Conservation (phyloP, 2,113 vertebrate genomes). For the Diphyllodes magnificus region DNA sequence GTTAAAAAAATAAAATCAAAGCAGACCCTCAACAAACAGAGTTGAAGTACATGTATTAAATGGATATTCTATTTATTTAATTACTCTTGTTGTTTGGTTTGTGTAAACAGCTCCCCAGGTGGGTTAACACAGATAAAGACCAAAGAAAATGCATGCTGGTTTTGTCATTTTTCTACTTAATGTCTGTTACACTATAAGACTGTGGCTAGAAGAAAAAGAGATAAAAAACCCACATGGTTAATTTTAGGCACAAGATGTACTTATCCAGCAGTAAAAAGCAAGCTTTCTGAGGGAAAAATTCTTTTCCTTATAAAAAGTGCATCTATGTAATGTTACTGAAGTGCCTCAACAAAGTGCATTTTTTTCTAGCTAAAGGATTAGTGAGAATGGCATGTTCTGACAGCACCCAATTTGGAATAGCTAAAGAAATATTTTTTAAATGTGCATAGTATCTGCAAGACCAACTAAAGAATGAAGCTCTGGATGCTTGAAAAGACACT, state of each 20-base stretch:
- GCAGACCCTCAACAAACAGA: rapidly evolving
- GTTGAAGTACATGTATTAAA: not conserved
- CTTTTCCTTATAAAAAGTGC: not conserved
- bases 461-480: not conserved
- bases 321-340: not conserved
- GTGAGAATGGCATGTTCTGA: not conserved
- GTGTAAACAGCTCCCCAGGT: not conserved
- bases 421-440: not conserved
- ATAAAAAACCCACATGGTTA: not conserved
- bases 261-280: not conserved
- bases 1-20: not conserved
- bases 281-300: not conserved
- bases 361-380: not conserved
- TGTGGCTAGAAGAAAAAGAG: not conserved
- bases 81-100: not conserved
- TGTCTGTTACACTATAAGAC: not conserved
- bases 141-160: not conserved
- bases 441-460: not conserved
- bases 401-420: not conserved
- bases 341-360: not conserved
- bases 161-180: not conserved
- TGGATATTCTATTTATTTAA: not conserved
- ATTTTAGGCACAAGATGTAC: not conserved
- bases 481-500: not conserved
- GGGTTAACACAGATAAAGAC: not conserved